Base-by-base conservation (phyloP, 2,113 vertebrate genomes). In the Osmerus mordax region DNA sequence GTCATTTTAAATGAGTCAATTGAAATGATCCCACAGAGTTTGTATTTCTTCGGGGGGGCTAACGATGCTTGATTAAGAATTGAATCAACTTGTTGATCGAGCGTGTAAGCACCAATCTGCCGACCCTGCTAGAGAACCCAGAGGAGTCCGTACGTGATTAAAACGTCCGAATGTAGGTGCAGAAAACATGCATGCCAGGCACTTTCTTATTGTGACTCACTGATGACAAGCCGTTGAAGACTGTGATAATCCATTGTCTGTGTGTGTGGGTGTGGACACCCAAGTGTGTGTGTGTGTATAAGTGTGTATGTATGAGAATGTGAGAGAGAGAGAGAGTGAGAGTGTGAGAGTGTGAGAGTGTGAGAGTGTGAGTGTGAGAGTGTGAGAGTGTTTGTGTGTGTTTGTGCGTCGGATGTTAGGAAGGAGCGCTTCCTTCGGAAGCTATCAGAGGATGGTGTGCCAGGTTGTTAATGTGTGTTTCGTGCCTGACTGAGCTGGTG, bases 191-290 rank as follows among this genome's bases (percentile, higher is more conserved):
- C 80, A 72, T 76, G 76, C 75, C 78, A 87, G 87, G 87, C 89
- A 88, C 86, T 87, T 87, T 77, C 36, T 32, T 16, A 55, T 78
- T 80, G 52, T 78, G 77, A 81, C 76, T 84, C 82, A 84, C 53
- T 69, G 81, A 76, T 73, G 76, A 83, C 36, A 51, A 78, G 74
- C 82, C 63, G 69, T 41, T 23, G 56, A 54, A 66, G 69, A 67
- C 68, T 70, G 36, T 6, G 51, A 7, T 29, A 56, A 59, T 78
- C 47, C 36, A 67, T 67, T 16, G 76, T 76, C 69, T 19, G 61
- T 54, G 70, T 29, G 19, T 8, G 13, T 6, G 0, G 73, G n/a
- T 29, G 77, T 60, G 12, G 65, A 53, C 12, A 3, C 67, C 4
- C 25, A 32, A 18, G 52, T 54, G 52, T 54, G 52, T 54, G 52